Base-by-base conservation (phyloP, 2,888 invertebrate genomes). In the Nomada ruficornis region DNA sequence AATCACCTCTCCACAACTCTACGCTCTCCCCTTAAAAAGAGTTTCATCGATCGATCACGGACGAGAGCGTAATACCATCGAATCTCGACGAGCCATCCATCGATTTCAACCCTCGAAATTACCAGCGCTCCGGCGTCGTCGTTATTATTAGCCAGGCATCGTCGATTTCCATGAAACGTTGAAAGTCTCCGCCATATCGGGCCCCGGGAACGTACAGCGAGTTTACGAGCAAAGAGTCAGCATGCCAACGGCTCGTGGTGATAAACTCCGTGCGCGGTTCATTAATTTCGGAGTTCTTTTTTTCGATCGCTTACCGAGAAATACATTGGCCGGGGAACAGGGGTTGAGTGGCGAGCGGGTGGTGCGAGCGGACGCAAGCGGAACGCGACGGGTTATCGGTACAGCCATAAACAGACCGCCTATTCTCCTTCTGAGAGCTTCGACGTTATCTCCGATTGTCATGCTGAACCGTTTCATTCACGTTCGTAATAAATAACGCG, bases 251-350 rank as follows among this genome's bases (percentile, higher is more conserved):
- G n/a, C 72, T 75, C 82, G 71, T 70, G 57, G 85, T 86, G 92
- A 92, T 92, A 92, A 92, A 91, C 90, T 90, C 82, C 84, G 79
- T 63, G 63, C 78, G 68, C 82, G 84, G 90, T 90, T 92, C 89
- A 90, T 85, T 89, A 89, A 90, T 90, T 91, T 91, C 80, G 87
- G 82, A 85, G 77, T 59, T 77, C 54, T 54, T 47, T 80, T 77
- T 70, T 80, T 74, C 36, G 52, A 36, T 11, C 67, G 63, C 59
- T 62, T 78, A 69, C 83, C 54, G 54, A 79, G 84, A 77, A 79
- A 57, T 76, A n/a, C 36, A 5, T n/a, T 9, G 67, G 20, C n/a
- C n/a, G 15, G 7, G 20, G 54, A 23, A 11, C 59, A 59, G 47
- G 60, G 26, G 15, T 26, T 23, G 44, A 15, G 18, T 23, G 69